phyloP scores from a whole-genome alignment of 2,797 vertebrate genomes.

The Spheniscus humboldti region DNA sequence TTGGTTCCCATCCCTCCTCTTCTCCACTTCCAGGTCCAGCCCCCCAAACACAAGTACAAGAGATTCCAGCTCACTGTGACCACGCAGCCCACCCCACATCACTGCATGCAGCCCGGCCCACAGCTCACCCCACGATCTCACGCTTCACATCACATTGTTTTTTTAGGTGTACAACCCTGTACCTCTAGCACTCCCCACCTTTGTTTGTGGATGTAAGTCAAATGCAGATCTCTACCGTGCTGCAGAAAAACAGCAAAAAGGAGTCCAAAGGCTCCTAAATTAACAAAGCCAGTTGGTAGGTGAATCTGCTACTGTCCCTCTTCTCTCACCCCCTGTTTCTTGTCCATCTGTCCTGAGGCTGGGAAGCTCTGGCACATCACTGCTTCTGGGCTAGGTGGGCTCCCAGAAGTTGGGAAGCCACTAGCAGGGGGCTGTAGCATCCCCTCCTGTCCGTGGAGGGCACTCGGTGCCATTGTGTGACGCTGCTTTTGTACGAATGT shows the following conservation, averaged over 20 bases:
- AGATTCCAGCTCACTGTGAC: background rate
- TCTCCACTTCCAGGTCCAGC: background rate
- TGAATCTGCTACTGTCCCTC: background rate
- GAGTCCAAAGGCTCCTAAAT: background rate
- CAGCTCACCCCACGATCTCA: accelerated
- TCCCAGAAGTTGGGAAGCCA: background rate
- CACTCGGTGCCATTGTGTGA: accelerated
- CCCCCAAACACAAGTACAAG: background rate
- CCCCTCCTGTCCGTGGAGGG: background rate
- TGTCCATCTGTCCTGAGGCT: background rate
- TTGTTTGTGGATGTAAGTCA: background rate
- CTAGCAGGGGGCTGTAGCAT: background rate
- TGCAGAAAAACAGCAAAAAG: background rate
- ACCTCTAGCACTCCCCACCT: accelerated
- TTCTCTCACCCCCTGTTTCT: background rate
- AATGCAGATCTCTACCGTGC: background rate
- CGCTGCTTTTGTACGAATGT: background rate
- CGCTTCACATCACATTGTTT: accelerated
- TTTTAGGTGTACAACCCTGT: background rate
- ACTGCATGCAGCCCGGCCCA: background rate
- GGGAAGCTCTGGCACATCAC: background rate
- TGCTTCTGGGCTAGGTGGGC: background rate
- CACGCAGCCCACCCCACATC: background rate
- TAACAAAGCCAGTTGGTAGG: background rate
- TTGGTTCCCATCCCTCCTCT: background rate